Base-by-base conservation (phyloP, 2,113 vertebrate species). In the Perca flavescens region DNA sequence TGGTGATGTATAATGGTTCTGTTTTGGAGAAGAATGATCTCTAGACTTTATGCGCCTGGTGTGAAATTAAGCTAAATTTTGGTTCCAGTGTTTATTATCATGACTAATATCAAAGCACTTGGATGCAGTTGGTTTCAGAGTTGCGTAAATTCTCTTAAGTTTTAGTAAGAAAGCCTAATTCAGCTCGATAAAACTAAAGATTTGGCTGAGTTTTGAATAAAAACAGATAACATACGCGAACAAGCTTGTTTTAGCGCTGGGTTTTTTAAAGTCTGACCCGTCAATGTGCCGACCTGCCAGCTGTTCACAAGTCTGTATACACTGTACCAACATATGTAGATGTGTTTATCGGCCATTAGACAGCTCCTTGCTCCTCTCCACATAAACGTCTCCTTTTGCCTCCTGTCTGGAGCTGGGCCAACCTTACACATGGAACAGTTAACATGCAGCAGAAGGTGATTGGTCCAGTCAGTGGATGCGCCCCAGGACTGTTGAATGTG, bases 401-500 rank as follows among this genome's bases (percentile, higher is more conserved):
- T 62, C 25, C 36, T 46, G 50, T 62, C 63, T 72, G 73, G 77
- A 77, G 16, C 47, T 25, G 34, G 22, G 46, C 75, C 25, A 3
- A 28, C 49, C 10, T 1, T 46, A 58, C 68, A 49, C 62, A 68
- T 19, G 61, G 75, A 84, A 71, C 36, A 34, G 58, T 82, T 82
- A 83, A 76, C 65, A 61, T 47, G 36, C 49, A 64, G 60, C 43
- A 36, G 0, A 43, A 54, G 53, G 53, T 74, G 68, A 82, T 82
- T 53, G 64, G 72, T 77, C 53, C 56, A 79, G 67, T 88, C 63
- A 15, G 63, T 77, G 74, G 54, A 77, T 67, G 61, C 21, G 36
- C 67, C 74, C 47, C 57, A 21, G 83, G 65, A 73, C 61, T 76
- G 73, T 79, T 91, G 74, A 73, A 75, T 68, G 65, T 82, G 84